phyloP scores from a whole-genome alignment of 2,113 vertebrate genomes.

The Pithys albifrons region DNA sequence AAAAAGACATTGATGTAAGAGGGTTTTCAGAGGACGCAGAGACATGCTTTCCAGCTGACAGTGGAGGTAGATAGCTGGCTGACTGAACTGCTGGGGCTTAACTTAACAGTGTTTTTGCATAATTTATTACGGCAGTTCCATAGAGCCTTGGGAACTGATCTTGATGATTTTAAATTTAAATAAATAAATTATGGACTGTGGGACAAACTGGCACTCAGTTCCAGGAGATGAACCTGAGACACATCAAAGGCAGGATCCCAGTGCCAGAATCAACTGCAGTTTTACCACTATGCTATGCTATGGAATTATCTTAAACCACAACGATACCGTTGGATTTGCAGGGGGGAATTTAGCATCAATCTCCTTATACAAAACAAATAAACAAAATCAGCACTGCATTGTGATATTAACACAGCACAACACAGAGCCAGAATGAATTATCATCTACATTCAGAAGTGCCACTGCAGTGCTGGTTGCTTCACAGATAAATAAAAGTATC shows the following conservation, averaged over 20 bases:
- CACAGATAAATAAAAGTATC: neutral
- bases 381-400: neutral
- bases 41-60: neutral
- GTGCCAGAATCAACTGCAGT: constrained; percentile 20
- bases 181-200: neutral
- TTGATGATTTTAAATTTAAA: constrained; percentile 9
- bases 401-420: neutral
- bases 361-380: neutral
- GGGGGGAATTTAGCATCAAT: constrained; percentile 11
- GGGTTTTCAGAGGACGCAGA: neutral
- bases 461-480: neutral
- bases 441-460: rapidly evolving
- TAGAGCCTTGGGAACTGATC: neutral
- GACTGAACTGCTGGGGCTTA: neutral
- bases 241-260: neutral
- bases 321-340: neutral
- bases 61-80: neutral
- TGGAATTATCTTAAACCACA: neutral
- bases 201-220: neutral
- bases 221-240: constrained; percentile 1
- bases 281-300: neutral
- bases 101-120: neutral
- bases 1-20: neutral
- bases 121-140: neutral
- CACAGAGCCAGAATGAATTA: neutral